phyloP scores from a whole-genome alignment of 1,140 invertebrate genomes.

The Brachionus manjavacas region DNA sequence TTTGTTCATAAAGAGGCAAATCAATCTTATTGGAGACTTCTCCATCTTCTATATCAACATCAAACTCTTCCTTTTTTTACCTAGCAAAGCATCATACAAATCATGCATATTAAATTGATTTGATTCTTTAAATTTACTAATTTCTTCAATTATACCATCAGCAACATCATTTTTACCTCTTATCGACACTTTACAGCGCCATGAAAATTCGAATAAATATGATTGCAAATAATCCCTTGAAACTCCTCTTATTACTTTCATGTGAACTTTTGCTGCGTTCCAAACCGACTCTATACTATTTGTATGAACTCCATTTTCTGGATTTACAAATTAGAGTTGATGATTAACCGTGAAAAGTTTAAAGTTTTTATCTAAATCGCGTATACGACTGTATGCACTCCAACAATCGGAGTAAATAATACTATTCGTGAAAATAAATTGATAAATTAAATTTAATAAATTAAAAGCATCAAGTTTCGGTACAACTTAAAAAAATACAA shows the following conservation, averaged over 20 bases:
- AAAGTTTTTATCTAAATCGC: not conserved
- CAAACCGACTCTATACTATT: too few species aligned
- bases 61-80: not conserved
- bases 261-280: not conserved
- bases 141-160: not conserved
- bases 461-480: not conserved
- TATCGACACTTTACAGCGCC: not conserved
- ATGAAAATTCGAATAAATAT: not conserved
- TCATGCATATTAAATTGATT: not conserved
- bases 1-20: not conserved
- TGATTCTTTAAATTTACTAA: not conserved
- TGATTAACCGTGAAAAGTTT: not conserved
- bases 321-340: too few species aligned
- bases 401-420: conserved; percentile 6
- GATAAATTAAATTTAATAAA: conserved; percentile 3
- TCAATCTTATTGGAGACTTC: not conserved
- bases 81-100: not conserved
- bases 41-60: not conserved
- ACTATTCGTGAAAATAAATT: not conserved
- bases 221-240: not conserved
- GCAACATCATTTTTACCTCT: not conserved
- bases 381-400: not conserved
- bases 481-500: not conserved
- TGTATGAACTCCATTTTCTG: too few species aligned
- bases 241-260: conserved; percentile 3